Evolutionary conservation across 1,140 invertebrate species (phyloP), one percentile per base, ranked within the genome.

Genomic region (Calliphora vicina): DNA sequence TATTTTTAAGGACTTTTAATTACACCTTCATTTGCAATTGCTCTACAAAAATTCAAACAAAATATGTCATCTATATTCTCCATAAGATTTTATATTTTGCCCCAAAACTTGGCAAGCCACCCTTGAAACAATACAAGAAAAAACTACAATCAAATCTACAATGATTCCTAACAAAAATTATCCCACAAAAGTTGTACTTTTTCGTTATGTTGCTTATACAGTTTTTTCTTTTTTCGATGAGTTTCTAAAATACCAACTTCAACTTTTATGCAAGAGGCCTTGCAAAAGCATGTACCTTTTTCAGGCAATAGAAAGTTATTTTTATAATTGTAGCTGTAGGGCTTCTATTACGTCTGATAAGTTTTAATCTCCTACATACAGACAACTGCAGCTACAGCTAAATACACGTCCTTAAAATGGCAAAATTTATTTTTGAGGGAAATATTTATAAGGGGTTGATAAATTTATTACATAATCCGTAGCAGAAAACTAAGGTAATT

Each of bases 271-370:
- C 35, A 35, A 76, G 73, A 76, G 73, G 27, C 35, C 35, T 42
- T 76, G 35, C 23, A 23, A 45, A 12, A 78, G 42, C 20, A 78
- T 6, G 20, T 67, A 67, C 3, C n/a, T 67, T 67, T 67, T 35
- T 57, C 13, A 17, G n/a, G 72, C 72, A 78, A 23, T 25, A 13
- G 35, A 29, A 45, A 43, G 20, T 78, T 78, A 43, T 43, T 78
- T n/a, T 20, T 78, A 78, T 78, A 78, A 78, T 76, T 78, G 35
- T 78, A 43, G 35, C 74, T 78, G 42, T 78, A 78, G 74, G 74
- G 74, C 74, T 78, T 78, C 74, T 43, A 78, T 78, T 78, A 78
- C 74, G 74, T 78, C 74, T 78, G 74, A 78, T 78, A 78, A 78
- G 74, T 78, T 78, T 78, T 78, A 45, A 78, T 45, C 74, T 43